These are phyloP conservation scores for Zaprionus africanus DNA, from an alignment of 1,140 invertebrate genomes.

Conservation along the genomic window DNA sequence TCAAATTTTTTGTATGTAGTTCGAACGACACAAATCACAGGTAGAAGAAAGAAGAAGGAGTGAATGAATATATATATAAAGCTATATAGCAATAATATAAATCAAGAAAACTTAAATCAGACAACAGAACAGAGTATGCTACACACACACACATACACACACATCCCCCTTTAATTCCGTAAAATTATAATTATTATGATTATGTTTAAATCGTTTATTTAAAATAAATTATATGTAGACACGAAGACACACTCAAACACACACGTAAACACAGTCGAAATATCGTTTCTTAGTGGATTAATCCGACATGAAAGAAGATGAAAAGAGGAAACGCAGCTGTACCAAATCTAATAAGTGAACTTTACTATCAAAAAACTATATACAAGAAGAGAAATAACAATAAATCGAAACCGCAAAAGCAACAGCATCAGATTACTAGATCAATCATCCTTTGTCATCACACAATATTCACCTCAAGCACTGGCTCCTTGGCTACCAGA, in stretches of 20 bases:
- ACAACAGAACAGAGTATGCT: conserved; percentile 3
- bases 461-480: conserved; percentile 89
- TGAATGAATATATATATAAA: conserved; percentile 18
- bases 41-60: not conserved
- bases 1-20: conserved; percentile 65
- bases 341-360: conserved; percentile 50
- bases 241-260: conserved; percentile 29
- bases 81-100: conserved; percentile 23
- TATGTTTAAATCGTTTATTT: conserved; percentile 73
- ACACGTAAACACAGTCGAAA: not conserved
- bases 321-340: conserved; percentile 27
- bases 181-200: conserved; percentile 63
- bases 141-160: not conserved
- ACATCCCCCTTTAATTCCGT: conserved; percentile 33
- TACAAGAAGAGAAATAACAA: conserved; percentile 55
- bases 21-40: conserved; percentile 39
- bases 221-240: conserved; percentile 78
- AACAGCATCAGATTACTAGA: not conserved
- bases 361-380: conserved; percentile 60
- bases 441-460: conserved; percentile 60
- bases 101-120: conserved; percentile 10
- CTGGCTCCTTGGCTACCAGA: conserved; percentile 88
- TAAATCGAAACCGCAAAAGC: conserved; percentile 63
- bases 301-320: conserved; percentile 18
- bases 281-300: conserved; percentile 13